These are phyloP conservation scores for Coelopa frigida DNA, from an alignment of 1,140 invertebrate species.

Conservation along the genomic window DNA sequence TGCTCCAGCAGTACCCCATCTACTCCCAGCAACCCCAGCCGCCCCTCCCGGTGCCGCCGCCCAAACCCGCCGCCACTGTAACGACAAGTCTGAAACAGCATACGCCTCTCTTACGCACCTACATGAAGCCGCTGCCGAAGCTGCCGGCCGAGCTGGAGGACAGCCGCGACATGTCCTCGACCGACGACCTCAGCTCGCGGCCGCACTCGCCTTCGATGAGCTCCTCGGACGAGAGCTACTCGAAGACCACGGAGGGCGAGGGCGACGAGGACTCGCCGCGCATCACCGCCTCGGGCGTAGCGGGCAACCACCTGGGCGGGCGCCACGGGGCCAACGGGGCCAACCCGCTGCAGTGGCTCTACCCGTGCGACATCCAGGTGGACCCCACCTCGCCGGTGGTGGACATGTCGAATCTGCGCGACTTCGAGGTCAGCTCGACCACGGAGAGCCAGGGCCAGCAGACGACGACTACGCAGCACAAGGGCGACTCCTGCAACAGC, in stretches of 20 bases:
- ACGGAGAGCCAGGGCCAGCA: slow-evolving; percentile 46
- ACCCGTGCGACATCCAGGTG: slow-evolving; percentile 55
- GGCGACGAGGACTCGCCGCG: slow-evolving; percentile 42
- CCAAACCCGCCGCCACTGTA: slow-evolving; percentile 19
- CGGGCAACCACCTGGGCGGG: slow-evolving; percentile 9
- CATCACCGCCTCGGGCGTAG: slow-evolving; percentile 16
- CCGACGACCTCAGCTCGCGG: slow-evolving; percentile 69
- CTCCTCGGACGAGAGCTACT: slow-evolving; percentile 74
- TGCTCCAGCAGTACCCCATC: slow-evolving; percentile 48
- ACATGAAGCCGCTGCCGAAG: slow-evolving; percentile 54
- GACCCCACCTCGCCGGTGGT: slow-evolving; percentile 36
- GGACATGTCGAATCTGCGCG: slow-evolving; percentile 34
- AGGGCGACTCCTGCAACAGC: slow-evolving; percentile 56
- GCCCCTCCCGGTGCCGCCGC: slow-evolving; percentile 25
- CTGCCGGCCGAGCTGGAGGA: slow-evolving; percentile 44
- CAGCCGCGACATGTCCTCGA: slow-evolving; percentile 54
- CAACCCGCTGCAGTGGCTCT: slow-evolving; percentile 51
- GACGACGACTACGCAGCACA: slow-evolving; percentile 45
- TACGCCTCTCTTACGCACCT: slow-evolving; percentile 42
- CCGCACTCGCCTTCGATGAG: slow-evolving; percentile 71
- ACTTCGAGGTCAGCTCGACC: slow-evolving; percentile 41
- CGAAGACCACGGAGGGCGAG: slow-evolving; percentile 56
- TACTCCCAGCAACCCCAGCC: slow-evolving; percentile 37
- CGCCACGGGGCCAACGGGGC: slow-evolving; percentile 19
- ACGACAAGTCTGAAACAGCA: slow-evolving; percentile 21